Evolutionary conservation across 2,797 vertebrate genomes (phyloP).

Genomic region (Pelochelys cantorii): DNA sequence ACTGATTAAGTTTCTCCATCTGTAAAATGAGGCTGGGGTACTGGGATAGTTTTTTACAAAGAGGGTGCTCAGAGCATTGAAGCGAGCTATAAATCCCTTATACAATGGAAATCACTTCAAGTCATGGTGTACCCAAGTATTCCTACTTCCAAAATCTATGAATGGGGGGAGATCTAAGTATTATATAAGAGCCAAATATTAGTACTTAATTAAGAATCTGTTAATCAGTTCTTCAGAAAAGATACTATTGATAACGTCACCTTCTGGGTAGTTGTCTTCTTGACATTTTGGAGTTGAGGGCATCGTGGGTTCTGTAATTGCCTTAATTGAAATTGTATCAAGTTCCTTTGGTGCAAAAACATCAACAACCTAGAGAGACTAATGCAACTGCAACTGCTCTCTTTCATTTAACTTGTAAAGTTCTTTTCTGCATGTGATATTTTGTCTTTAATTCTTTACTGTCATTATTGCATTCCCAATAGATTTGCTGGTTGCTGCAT

Average conservation of each 20-base stretch:
- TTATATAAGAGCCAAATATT: fast-evolving
- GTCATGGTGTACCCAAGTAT: too few species aligned
- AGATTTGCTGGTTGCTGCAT: not conserved
- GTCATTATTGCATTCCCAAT: conserved; percentile 52
- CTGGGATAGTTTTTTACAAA: too few species aligned
- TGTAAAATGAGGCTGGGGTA: not conserved
- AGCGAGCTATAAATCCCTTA: too few species aligned
- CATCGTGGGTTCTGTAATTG: not conserved
- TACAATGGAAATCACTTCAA: too few species aligned
- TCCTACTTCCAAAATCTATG: too few species aligned
- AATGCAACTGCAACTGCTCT: conserved; percentile 25
- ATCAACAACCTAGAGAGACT: not conserved
- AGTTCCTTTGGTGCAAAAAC: conserved; percentile 20
- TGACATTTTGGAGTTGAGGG: not conserved
- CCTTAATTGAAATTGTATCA: not conserved
- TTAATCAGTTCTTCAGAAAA: not conserved
- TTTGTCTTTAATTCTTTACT: conserved; percentile 39
- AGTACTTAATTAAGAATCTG: fast-evolving
- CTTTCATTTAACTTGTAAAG: not conserved
- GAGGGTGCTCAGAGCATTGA: too few species aligned
- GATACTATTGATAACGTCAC: not conserved
- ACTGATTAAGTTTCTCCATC: not conserved
- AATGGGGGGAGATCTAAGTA: fast-evolving
- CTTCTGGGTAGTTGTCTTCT: not conserved
- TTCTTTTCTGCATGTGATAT: conserved; percentile 23